These are phyloP conservation scores for Vulpes vulpes DNA, from an alignment of 2,113 vertebrate genomes.

Conservation along the genomic window DNA sequence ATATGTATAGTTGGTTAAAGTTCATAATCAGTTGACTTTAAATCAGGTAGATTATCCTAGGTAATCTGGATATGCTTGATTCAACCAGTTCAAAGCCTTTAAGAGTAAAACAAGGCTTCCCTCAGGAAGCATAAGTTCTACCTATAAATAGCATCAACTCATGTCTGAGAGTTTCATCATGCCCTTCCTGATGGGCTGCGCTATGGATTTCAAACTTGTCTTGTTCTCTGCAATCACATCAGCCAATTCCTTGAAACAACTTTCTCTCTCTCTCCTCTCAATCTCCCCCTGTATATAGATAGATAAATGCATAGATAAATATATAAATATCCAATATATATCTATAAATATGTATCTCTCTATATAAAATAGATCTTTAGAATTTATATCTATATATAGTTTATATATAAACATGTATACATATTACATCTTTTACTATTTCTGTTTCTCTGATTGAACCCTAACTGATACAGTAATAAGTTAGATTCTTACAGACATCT, in stretches of 20 bases:
- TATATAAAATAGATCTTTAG: not conserved
- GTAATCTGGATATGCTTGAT: not conserved
- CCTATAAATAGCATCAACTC: not conserved
- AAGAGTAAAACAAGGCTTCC: not conserved
- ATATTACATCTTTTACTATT: not conserved
- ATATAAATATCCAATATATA: not conserved
- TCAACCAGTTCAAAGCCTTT: not conserved
- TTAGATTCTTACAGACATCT: not conserved
- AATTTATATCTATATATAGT: not conserved
- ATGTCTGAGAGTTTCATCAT: not conserved
- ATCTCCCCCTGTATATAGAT: not conserved
- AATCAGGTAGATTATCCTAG: not conserved
- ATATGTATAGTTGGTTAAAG: not conserved
- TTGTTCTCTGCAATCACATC: not conserved
- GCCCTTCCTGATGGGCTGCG: not conserved
- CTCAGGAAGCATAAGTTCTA: not conserved
- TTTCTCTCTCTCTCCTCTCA: not conserved
- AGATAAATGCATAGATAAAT: not conserved
- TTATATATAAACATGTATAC: not conserved
- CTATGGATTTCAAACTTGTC: not conserved
- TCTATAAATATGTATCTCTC: rapidly evolving
- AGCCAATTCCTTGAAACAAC: not conserved
- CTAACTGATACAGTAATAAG: not conserved
- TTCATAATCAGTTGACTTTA: not conserved
- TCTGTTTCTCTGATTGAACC: not conserved